phyloP scores from a whole-genome alignment of 2,888 invertebrate species.

The Dexiosoma caninum region DNA sequence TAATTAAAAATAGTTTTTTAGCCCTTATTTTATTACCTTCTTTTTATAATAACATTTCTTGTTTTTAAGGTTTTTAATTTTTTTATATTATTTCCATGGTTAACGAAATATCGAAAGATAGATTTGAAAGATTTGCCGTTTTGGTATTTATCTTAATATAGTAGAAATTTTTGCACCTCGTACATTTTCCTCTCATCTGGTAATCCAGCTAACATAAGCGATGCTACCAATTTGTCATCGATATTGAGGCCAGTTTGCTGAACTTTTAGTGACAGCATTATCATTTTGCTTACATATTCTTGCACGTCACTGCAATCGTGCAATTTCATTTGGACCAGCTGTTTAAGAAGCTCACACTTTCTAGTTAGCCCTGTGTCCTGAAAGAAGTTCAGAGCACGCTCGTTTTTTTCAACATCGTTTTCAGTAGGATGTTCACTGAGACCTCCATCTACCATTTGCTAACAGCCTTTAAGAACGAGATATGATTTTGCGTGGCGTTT shows the following conservation, averaged over 20 bases:
- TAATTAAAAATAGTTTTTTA: too few species aligned
- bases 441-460: too few species aligned
- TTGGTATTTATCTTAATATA: too few species aligned
- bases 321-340: neutral
- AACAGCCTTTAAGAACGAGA: neutral
- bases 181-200: too few species aligned
- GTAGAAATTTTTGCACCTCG: too few species aligned
- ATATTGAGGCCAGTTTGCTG: neutral
- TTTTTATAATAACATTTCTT: too few species aligned
- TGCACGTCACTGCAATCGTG: neutral
- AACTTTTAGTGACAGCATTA: neutral
- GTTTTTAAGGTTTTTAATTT: too few species aligned
- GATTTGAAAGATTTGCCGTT: too few species aligned
- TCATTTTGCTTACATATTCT: neutral
- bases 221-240: neutral
- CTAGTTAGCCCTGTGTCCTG: neutral
- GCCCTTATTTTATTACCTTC: too few species aligned
- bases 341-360: neutral
- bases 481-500: neutral
- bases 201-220: neutral
- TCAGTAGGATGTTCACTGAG: too few species aligned
- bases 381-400: neutral
- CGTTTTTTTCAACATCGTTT: neutral
- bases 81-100: too few species aligned
- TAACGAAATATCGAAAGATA: too few species aligned